Evolutionary conservation across 1,140 invertebrate species (phyloP).

Genomic region (Protaetia brevitarsis): DNA sequence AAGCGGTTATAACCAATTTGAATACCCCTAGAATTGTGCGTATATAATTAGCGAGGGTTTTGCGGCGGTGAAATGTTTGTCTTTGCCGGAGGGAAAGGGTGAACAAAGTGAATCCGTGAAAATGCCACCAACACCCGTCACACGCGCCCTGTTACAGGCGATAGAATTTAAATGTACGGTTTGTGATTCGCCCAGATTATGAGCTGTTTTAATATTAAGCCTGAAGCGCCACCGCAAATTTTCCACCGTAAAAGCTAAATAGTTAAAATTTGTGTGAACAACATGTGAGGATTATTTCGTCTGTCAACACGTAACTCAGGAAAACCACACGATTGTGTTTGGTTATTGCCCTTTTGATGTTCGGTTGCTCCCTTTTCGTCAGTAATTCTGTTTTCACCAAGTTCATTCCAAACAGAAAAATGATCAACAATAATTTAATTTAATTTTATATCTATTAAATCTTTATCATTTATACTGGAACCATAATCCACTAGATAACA

Average conservation of each 20-base stretch:
- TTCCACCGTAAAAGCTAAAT: not conserved
- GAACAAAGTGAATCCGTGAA: slow-evolving; percentile 7
- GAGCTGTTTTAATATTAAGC: not conserved
- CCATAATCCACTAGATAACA: no score
- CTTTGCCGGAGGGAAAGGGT: no score
- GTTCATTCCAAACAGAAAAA: no score
- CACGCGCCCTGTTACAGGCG: not conserved
- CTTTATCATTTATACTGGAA: no score
- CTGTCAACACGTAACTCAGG: no score
- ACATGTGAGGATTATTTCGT: no score
- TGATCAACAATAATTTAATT: no score
- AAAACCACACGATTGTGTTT: no score
- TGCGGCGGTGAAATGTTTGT: not conserved
- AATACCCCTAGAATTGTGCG: not conserved
- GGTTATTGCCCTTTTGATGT: no score
- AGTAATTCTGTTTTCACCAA: no score
- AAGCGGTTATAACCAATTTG: slow-evolving; percentile 11
- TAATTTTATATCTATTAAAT: no score
- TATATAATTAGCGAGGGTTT: not conserved
- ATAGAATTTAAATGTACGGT: not conserved
- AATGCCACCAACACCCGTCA: not conserved
- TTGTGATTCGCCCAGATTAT: not conserved
- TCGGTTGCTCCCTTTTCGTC: no score
- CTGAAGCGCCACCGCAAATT: not conserved
- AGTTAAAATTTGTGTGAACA: not conserved